These are phyloP conservation scores for Callosobruchus maculatus DNA, from an alignment of 2,888 invertebrate species.

Conservation along the genomic window DNA sequence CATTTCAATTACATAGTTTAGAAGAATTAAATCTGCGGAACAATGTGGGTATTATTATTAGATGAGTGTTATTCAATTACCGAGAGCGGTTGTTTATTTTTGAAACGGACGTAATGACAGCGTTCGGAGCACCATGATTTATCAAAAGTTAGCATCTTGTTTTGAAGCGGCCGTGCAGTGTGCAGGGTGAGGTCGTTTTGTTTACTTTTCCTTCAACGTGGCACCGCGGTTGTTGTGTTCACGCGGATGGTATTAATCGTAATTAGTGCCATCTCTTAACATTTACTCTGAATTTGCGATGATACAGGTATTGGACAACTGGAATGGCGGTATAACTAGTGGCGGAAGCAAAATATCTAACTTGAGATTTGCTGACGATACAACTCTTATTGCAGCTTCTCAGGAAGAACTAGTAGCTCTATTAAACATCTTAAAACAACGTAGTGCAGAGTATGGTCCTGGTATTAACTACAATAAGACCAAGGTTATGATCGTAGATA, in stretches of 20 bases:
- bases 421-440: no score
- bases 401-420: no score
- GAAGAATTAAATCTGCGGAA: conserved; percentile 31
- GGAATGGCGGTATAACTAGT: no score
- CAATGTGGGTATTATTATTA: conserved; percentile 37
- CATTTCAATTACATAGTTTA: conserved; percentile 35
- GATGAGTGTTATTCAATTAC: conserved; percentile 16
- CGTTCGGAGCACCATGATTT: not conserved
- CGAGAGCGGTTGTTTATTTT: not conserved
- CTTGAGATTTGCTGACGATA: no score
- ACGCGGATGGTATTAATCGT: not conserved
- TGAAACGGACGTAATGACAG: not conserved
- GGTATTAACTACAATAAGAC: no score
- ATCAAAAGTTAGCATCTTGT: not conserved
- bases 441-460: no score
- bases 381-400: no score
- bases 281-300: no score
- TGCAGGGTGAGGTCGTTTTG: not conserved
- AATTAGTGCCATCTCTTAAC: not conserved
- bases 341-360: no score
- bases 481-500: no score
- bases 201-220: not conserved
- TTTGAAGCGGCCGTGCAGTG: not conserved
- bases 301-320: no score
- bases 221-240: not conserved